A percentile compares a stretch with the other conserved stretches of the same genome.
Evolutionary conservation across 1,140 invertebrate species (phyloP).

Genomic region (Drosophila pectinifera): DNA sequence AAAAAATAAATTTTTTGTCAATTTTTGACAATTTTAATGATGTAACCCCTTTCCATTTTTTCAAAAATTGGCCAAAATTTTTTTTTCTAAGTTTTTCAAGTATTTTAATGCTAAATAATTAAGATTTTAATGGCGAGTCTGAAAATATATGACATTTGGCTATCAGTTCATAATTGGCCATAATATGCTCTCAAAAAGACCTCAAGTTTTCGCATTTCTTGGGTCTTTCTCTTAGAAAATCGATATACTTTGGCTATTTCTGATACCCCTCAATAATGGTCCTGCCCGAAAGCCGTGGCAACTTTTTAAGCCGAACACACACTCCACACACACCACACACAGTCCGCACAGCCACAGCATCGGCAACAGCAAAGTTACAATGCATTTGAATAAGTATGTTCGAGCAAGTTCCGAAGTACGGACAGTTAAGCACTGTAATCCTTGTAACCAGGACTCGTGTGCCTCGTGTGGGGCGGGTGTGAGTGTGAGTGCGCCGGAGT

Average conservation of each 20-base stretch:
- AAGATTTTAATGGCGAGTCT: too few relatives aligned
- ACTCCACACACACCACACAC: neutral
- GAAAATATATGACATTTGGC: too few relatives aligned
- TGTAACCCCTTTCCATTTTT: too few relatives aligned
- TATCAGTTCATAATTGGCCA: too few relatives aligned
- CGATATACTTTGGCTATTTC: neutral
- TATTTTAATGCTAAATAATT: too few relatives aligned
- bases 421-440: slow-evolving; percentile 53
- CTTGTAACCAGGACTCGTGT: slow-evolving; percentile 39
- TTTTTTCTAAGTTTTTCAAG: too few relatives aligned
- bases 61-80: too few relatives aligned
- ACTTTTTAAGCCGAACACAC: slow-evolving; percentile 34
- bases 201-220: too few relatives aligned
- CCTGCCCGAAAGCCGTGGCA: slow-evolving; percentile 20
- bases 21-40: too few relatives aligned
- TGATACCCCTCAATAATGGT: slow-evolving; percentile 2
- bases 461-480: slow-evolving; percentile 4
- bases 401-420: slow-evolving; percentile 45
- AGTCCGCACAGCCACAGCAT: slow-evolving; percentile 15
- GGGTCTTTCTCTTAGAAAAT: neutral
- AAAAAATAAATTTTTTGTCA: too few relatives aligned
- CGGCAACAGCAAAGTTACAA: slow-evolving; percentile 36
- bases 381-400: slow-evolving; percentile 48
- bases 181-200: too few relatives aligned
- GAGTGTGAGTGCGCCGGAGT: slow-evolving; percentile 19